Base-by-base conservation (phyloP, 2,797 vertebrate genomes). In the Tenualosa ilisha region DNA sequence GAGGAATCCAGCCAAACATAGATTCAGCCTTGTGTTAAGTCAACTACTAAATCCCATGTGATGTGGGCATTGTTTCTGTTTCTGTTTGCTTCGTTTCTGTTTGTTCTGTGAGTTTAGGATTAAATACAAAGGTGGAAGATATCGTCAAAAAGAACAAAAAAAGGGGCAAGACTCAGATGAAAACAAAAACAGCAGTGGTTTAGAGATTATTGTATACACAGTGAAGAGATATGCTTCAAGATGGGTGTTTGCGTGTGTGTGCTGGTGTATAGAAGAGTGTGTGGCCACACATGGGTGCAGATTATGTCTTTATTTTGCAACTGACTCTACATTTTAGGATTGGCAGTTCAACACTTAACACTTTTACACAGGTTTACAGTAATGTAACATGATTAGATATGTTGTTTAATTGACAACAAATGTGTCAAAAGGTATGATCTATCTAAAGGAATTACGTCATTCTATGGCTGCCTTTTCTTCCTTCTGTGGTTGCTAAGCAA, bases 21-120 rank as follows among this genome's bases (percentile, higher is more conserved):
- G 79, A 82, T 84, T 22, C 43, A 82, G 75, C 75, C 5, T 46
- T 65, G 54, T 37, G 20, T 86, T 43, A 85, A 56, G 61, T 84
- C 56, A 81, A 68, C 68, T 56, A 59, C 68, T 17, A 75, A 86
- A 84, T 84, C 83, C 56, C 86, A 50, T 26, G 81, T 51, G 54
- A 72, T 31, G 26, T 46, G 63, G 20, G 26, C 68, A 82, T 72
- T 81, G 49, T 84, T 49, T 61, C 24, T 81, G 49, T 84, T 49
- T 49, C 24, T 53, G 31, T 3, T 51, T 81, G 37, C 17, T 86
- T 84, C 84, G 43, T 82, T 81, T 84, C 24, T 51, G 50, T 81
- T 5, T 75, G 49, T 65, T 6, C 46, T 9, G 53, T n/a, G 50
- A 49, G 22, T 84, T 81, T 43, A 51, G 49, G 40, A 43, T 3